Conservation (phyloP, 1,140 invertebrate species). For the Polypedilum pembai region DNA sequence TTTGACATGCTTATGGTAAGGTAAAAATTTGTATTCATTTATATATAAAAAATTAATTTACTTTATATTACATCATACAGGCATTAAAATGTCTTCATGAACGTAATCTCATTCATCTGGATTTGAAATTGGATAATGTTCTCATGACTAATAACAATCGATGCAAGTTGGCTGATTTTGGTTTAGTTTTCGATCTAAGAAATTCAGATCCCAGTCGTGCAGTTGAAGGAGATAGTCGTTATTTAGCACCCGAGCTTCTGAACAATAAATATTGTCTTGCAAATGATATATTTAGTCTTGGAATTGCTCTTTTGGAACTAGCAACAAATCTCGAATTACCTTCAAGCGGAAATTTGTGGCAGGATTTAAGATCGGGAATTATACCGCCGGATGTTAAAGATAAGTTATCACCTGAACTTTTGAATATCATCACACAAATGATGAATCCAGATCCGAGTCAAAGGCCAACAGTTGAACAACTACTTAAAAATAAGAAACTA, state of each 20-base stretch:
- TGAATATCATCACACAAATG: slow-evolving; percentile 51
- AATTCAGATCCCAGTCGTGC: slow-evolving; percentile 48
- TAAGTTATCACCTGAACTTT: slow-evolving; percentile 49
- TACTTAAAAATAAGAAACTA: slow-evolving; percentile 40
- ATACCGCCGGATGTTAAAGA: slow-evolving; percentile 41
- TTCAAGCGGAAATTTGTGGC: slow-evolving; percentile 59
- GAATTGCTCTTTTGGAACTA: slow-evolving; percentile 65
- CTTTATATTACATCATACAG: slow-evolving; percentile 37
- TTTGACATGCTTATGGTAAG: slow-evolving; percentile 36
- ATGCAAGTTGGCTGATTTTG: slow-evolving; percentile 70
- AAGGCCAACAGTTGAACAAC: slow-evolving; percentile 48
- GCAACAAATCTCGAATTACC: slow-evolving; percentile 64
- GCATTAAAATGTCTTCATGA: slow-evolving; percentile 61
- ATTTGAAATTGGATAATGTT: slow-evolving; percentile 73
- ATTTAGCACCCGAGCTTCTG: slow-evolving; percentile 65
- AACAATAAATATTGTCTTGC: slow-evolving; percentile 53
- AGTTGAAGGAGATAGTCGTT: slow-evolving; percentile 69
- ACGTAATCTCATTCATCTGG: slow-evolving; percentile 61
- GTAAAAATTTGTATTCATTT: too few relatives aligned
- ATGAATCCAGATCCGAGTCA: slow-evolving; percentile 47
- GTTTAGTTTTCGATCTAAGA: slow-evolving; percentile 58
- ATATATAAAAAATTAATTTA: too few relatives aligned
- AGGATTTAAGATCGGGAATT: slow-evolving; percentile 51
- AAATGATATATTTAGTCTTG: slow-evolving; percentile 60
- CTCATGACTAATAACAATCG: slow-evolving; percentile 52